phyloP scores from a whole-genome alignment of 2,888 invertebrate species.

The Anoplius nigerrimus region DNA sequence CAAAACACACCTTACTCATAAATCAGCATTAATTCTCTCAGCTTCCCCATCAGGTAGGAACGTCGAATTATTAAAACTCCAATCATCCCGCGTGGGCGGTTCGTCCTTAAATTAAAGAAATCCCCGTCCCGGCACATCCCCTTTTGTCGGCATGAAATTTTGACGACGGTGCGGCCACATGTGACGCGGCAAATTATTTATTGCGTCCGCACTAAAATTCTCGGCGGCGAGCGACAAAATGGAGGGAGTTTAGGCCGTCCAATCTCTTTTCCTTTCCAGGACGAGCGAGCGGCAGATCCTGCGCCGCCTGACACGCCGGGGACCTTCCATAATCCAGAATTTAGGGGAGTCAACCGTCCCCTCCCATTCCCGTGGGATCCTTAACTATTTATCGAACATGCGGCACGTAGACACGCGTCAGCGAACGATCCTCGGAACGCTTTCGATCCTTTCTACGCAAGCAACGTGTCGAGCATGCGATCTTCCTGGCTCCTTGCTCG shows the following conservation, averaged over 20 bases:
- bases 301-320: background rate
- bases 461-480: too few relatives aligned
- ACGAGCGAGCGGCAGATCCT: background rate
- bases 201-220: background rate
- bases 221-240: background rate
- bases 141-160: too few relatives aligned
- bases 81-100: too few relatives aligned
- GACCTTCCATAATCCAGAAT: slow-evolving; percentile 15
- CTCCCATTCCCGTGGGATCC: slow-evolving; percentile 12
- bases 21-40: too few relatives aligned
- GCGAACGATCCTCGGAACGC: background rate
- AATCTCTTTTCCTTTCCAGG: slow-evolving; percentile 8
- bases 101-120: too few relatives aligned
- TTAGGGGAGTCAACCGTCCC: slow-evolving; percentile 9
- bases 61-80: too few relatives aligned
- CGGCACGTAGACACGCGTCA: slow-evolving; percentile 6
- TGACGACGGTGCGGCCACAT: background rate
- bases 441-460: background rate
- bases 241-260: slow-evolving; percentile 12
- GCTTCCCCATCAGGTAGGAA: too few relatives aligned
- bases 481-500: too few relatives aligned
- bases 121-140: too few relatives aligned
- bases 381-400: slow-evolving; percentile 20
- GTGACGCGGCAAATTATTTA: background rate
- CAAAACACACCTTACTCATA: too few relatives aligned